Conservation (phyloP, 1,140 invertebrate genomes). For the Vanessa tameamea region DNA sequence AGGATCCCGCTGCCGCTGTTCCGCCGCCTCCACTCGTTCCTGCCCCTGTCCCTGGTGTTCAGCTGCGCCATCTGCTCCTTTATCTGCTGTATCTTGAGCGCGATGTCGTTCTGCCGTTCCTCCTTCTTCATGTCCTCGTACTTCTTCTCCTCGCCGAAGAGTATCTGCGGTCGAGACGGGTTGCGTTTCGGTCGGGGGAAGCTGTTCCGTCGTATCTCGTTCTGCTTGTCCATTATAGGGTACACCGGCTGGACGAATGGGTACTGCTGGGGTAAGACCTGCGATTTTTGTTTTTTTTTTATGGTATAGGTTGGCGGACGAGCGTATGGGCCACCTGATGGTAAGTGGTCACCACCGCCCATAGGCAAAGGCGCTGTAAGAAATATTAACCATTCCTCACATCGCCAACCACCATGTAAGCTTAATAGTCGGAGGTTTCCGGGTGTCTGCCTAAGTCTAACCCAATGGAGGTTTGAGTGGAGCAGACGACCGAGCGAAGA, state of each 20-base stretch:
- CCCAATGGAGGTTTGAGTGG: too few relatives aligned
- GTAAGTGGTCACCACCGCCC: neutral
- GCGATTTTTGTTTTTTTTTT: neutral
- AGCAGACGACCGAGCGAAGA: too few relatives aligned
- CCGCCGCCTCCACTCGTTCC: constrained; percentile 44
- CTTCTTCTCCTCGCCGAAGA: neutral
- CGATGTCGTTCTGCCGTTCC: constrained; percentile 46
- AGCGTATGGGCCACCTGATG: too few relatives aligned
- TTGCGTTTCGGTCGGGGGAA: constrained; percentile 36
- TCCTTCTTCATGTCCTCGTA: constrained; percentile 21
- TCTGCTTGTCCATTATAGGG: constrained; percentile 46
- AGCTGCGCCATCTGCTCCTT: constrained; percentile 61
- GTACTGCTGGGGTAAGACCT: constrained; percentile 61
- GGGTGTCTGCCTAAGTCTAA: too few relatives aligned
- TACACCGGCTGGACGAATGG: constrained; percentile 58
- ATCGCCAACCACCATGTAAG: too few relatives aligned
- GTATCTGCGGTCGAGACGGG: constrained; percentile 41
- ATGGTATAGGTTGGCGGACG: neutral
- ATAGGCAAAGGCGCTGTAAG: too few relatives aligned
- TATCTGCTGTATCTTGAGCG: constrained; percentile 63
- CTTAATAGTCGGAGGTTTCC: too few relatives aligned
- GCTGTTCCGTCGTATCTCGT: constrained; percentile 35
- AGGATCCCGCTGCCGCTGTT: constrained; percentile 60
- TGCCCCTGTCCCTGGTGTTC: constrained; percentile 42
- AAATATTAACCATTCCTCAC: too few relatives aligned